Evolutionary conservation across 2,113 vertebrate genomes (phyloP).

Genomic region (Xiphophorus hellerii): DNA sequence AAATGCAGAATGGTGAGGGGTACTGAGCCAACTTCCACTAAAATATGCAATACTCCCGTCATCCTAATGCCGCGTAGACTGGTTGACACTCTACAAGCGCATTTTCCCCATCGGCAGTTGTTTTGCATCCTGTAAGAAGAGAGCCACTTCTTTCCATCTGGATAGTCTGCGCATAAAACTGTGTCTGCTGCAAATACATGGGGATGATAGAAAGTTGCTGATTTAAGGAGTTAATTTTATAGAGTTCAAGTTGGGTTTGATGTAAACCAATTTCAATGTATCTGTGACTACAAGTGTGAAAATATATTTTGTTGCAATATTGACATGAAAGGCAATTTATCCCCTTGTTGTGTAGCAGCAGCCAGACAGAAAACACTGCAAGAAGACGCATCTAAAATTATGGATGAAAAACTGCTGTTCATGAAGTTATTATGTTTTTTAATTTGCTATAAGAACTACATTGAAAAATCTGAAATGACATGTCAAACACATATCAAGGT

Average conservation of each 20-base stretch:
- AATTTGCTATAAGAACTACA: too few relatives aligned
- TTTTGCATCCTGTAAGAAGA: constrained; percentile 44
- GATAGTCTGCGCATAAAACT: constrained; percentile 38
- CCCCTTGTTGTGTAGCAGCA: constrained; percentile 26
- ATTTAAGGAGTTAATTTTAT: constrained; percentile 31
- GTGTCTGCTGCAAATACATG: constrained; percentile 25
- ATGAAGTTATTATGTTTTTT: not conserved
- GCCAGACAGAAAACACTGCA: not conserved
- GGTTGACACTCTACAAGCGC: constrained; percentile 23
- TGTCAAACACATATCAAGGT: not conserved
- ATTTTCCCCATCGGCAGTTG: constrained; percentile 35
- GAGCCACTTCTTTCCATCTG: constrained; percentile 37
- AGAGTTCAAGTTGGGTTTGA: constrained; percentile 23
- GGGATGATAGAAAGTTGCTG: constrained; percentile 30
- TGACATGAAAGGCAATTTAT: constrained; percentile 32
- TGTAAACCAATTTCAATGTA: not conserved
- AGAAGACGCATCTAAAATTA: constrained; percentile 7
- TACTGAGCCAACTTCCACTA: constrained; percentile 33
- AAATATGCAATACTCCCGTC: constrained; percentile 34
- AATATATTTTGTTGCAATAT: constrained; percentile 32
- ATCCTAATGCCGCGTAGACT: constrained; percentile 28
- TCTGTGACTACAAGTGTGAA: too few relatives aligned
- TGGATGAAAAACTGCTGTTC: not conserved
- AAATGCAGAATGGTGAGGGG: constrained; percentile 35
- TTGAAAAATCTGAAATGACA: constrained; percentile 1